Conservation (phyloP, 2,888 invertebrate genomes). For the Drosophila atripex region DNA sequence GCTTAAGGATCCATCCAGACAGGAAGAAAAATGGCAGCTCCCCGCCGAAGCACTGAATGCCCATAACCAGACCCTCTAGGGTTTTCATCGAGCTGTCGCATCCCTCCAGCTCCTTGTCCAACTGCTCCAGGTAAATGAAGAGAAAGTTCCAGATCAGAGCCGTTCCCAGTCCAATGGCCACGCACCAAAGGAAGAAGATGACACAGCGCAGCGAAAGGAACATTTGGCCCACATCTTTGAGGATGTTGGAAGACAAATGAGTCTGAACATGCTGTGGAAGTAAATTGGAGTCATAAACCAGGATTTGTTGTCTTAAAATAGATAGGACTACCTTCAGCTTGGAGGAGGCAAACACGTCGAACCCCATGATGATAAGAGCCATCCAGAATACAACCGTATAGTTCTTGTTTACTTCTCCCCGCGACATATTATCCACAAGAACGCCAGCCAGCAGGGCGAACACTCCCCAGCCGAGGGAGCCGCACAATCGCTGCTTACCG, state of each 20-base stretch:
- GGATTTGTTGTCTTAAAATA: not conserved
- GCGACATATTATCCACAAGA: slow-evolving; percentile 90
- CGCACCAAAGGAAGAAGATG: slow-evolving; percentile 91
- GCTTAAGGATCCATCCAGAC: slow-evolving; percentile 90
- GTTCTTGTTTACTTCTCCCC: slow-evolving; percentile 87
- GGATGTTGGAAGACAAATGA: slow-evolving; percentile 87
- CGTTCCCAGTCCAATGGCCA: slow-evolving; percentile 92
- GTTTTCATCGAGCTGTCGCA: slow-evolving; percentile 88
- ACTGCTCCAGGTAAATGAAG: slow-evolving; percentile 92
- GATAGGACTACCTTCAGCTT: slow-evolving; percentile 85
- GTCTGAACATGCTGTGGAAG: slow-evolving; percentile 86
- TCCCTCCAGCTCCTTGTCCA: slow-evolving; percentile 84
- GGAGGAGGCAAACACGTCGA: slow-evolving; percentile 88
- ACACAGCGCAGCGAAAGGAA: slow-evolving; percentile 88
- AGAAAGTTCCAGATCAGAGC: slow-evolving; percentile 94
- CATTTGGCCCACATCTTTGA: slow-evolving; percentile 88
- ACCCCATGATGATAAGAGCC: slow-evolving; percentile 87
- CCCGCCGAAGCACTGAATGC: slow-evolving; percentile 92
- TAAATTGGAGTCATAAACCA: not conserved
- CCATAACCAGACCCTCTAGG: slow-evolving; percentile 89
- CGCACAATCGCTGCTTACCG: slow-evolving; percentile 94
- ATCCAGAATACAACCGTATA: slow-evolving; percentile 93
- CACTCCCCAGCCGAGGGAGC: slow-evolving; percentile 94
- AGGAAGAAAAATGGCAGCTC: slow-evolving; percentile 94
- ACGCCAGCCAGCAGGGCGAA: slow-evolving; percentile 90